A percentile compares a stretch with the other conserved stretches of the same genome.
These are phyloP conservation scores for Synanthedon myopaeformis DNA, from an alignment of 2,888 invertebrate species.

Conservation along the genomic window DNA sequence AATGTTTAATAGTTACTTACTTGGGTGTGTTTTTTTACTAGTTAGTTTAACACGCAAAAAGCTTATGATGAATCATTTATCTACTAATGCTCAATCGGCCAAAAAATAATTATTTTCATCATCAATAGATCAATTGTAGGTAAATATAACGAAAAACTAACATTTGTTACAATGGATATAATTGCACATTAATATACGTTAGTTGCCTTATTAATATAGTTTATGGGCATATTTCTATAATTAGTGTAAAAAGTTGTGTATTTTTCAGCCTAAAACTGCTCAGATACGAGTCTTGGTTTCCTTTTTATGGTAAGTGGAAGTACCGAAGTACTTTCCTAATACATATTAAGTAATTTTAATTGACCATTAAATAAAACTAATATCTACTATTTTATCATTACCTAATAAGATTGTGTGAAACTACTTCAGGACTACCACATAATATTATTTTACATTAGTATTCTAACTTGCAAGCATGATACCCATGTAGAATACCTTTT, in stretches of 20 bases:
- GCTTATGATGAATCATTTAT: no score
- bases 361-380: not conserved
- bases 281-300: slow-evolving; percentile 63
- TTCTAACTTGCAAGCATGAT: not conserved
- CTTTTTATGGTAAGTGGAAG: slow-evolving; percentile 66
- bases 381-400: not conserved
- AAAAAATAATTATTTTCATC: no score
- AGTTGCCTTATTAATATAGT: not conserved
- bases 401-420: not conserved
- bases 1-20: no score
- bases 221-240: not conserved
- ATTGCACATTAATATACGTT: no score
- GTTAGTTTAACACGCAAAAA: no score
- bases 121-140: no score
- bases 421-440: not conserved
- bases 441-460: not conserved
- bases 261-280: slow-evolving; percentile 63
- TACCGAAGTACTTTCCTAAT: slow-evolving; percentile 56
- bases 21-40: no score
- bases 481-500: not conserved
- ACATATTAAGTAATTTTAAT: slow-evolving; percentile 9
- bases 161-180: no score
- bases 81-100: no score
- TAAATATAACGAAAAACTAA: no score
- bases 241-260: slow-evolving; percentile 58